Conservation (phyloP, 1,140 invertebrate genomes). For the Apis mellifera region Amel_HAv3.1 CM009944.2:10233001-10233500, state of each 20-base stretch:
- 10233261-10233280: neutral
- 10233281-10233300: conserved; percentile 26
- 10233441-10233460: conserved; percentile 33
- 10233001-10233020: conserved; percentile 28
- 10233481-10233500: neutral
- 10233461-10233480: neutral
- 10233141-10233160: neutral
- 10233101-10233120: conserved; percentile 1
- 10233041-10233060: conserved; percentile 64
- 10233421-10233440: conserved; percentile 57
- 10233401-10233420: conserved; percentile 75
- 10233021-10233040: conserved; percentile 57
- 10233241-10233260: neutral
- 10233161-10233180: neutral
- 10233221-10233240: conserved; percentile 1
- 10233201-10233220: conserved; percentile 11
- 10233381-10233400: conserved; percentile 75
- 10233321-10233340: conserved; percentile 45
- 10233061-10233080: conserved; percentile 19
- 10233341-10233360: conserved; percentile 54
- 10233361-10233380: conserved; percentile 70
- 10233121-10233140: neutral
- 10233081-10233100: conserved; percentile 2
- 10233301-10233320: conserved; percentile 48
- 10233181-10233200: neutral